Base-by-base conservation (phyloP, 2,797 vertebrate genomes). In the Lepus townsendii region DNA sequence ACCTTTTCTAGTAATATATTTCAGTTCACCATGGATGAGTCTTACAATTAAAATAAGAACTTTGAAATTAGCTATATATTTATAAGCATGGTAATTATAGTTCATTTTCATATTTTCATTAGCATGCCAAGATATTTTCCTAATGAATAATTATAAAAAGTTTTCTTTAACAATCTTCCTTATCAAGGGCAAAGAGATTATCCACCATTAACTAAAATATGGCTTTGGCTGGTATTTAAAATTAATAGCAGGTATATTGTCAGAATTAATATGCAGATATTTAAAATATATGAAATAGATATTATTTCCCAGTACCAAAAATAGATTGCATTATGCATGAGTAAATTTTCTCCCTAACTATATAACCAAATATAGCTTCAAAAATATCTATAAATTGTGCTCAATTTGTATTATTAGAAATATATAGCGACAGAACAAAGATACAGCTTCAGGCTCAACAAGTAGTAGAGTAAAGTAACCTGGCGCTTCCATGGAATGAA, bases 301-400 rank as follows among this genome's bases (percentile, higher is more conserved):
- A 83, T 57, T 86, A 77, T 75, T 87, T 93, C 47, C 77, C 2
- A 57, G 12, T 97, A 95, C 85, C 77, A 95, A 97, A 96, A 97
- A 97, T 93, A 95, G 52, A 79, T 88, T 86, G 80, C 11, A 71
- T 94, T 50, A 88, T 94, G 63, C 75, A 96, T 95, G 30, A 96
- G n/a, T 95, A 97, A 96, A 83, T 71, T 93, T 97, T 97, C 91
- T 93, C 32, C 68, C 88, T 97, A 96, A 96, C 50, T 42, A 66
- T 90, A 57, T 20, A 57, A 57, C 97, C 96, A 97, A 93, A 93
- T 88, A 54, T 83, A 97, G 62, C 88, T 97, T 97, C 62, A 88
- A 97, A 97, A 97, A 94, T 95, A 84, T 94, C 79, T 62, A 76
- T 96, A 96, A 95, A 97, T 97, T 97, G 97, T 68, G 89, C 78